phyloP scores from a whole-genome alignment of 2,888 invertebrate genomes.

The Plagodis pulveraria region DNA sequence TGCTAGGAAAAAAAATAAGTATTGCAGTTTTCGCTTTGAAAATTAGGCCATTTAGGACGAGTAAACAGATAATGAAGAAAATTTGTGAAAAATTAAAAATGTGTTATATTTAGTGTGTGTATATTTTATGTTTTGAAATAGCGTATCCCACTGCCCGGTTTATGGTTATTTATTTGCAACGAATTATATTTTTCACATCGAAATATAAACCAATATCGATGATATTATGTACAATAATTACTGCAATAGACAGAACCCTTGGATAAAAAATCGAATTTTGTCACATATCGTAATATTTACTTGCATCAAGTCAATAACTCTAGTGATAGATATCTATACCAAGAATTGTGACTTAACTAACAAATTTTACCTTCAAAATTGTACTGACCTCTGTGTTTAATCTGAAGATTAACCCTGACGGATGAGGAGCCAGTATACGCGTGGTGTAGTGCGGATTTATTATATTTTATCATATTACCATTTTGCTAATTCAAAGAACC shows the following conservation, averaged over 20 bases:
- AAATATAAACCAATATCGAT: no score
- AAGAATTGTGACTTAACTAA: conserved; percentile 13
- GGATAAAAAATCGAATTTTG: not conserved
- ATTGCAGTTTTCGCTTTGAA: no score
- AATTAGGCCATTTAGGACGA: no score
- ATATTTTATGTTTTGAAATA: no score
- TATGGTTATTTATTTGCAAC: no score
- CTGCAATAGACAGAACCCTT: not conserved
- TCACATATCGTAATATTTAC: not conserved
- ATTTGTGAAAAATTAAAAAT: no score
- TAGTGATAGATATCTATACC: conserved; percentile 5
- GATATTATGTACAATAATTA: not conserved
- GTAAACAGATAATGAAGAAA: no score
- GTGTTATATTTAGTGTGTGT: no score
- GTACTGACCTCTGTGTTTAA: conserved; percentile 17
- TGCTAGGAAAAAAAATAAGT: no score
- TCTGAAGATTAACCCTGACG: conserved; percentile 11
- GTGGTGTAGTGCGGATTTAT: conserved; percentile 19
- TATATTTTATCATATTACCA: conserved; percentile 27
- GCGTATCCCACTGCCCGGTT: no score
- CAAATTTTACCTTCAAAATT: conserved; percentile 7
- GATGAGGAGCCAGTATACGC: conserved; percentile 7
- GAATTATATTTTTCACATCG: no score
- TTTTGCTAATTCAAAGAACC: conserved; percentile 38
- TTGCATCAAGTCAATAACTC: not conserved